Evolutionary conservation across 2,113 vertebrate species (phyloP).

Genomic region (Pao palembangensis): DNA sequence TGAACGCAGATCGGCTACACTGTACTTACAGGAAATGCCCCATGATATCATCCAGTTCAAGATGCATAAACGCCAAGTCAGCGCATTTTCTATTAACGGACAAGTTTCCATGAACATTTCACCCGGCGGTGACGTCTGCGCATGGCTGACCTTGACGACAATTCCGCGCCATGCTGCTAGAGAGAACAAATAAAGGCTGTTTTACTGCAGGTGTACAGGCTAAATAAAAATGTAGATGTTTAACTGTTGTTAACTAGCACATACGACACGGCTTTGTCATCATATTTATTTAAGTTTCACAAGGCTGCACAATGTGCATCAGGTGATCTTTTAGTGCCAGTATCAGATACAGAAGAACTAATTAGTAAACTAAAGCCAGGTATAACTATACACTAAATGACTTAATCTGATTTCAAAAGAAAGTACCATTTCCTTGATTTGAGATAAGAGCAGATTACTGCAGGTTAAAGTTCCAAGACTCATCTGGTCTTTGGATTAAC

Average conservation of each 20-base stretch:
- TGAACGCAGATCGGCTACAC: not conserved
- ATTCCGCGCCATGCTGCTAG: conserved; percentile 18
- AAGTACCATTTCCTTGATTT: no score
- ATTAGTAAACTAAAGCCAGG: no score
- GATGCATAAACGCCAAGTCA: conserved; percentile 3
- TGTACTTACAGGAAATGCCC: conserved; percentile 17
- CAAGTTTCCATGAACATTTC: conserved; percentile 47
- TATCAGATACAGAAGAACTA: no score
- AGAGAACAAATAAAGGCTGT: not conserved
- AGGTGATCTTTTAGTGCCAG: no score
- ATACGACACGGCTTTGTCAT: not conserved
- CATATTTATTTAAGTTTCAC: no score
- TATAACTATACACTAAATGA: no score
- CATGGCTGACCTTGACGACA: conserved; percentile 34
- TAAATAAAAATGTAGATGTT: conserved; percentile 5
- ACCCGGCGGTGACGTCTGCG: conserved; percentile 24
- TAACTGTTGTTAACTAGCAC: conserved; percentile 6
- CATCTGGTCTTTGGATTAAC: no score
- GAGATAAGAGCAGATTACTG: no score
- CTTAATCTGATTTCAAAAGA: no score
- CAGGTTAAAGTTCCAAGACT: no score
- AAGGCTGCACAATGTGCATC: no score
- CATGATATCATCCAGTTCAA: conserved; percentile 14
- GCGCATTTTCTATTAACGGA: conserved; percentile 20
- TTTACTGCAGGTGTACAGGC: no score